Evolutionary conservation across 2,888 invertebrate species (phyloP).

Genomic region (Tipula helvola): DNA sequence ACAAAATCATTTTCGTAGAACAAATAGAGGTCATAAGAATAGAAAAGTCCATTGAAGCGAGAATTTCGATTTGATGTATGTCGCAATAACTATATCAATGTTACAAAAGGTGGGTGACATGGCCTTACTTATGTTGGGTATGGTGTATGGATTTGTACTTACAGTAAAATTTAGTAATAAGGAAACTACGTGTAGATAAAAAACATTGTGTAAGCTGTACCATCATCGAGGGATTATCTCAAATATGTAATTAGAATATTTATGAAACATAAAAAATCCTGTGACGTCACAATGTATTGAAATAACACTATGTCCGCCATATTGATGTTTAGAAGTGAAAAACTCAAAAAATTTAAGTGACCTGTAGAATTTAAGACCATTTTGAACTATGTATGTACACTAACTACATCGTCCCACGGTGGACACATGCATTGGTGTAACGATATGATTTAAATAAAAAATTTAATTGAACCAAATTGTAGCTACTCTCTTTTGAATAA

Average conservation of each 20-base stretch:
- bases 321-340: background rate
- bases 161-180: background rate
- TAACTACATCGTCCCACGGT: background rate
- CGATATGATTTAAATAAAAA: background rate
- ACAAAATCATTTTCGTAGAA: background rate
- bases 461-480: background rate
- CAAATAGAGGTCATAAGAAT: constrained; percentile 7
- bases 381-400: background rate
- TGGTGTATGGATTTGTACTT: background rate
- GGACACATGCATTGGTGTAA: background rate
- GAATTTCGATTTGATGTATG: background rate
- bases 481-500: background rate
- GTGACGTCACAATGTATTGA: background rate
- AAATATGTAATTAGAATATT: background rate
- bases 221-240: background rate
- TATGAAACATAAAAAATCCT: background rate
- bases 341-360: background rate
- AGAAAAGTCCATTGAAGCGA: background rate
- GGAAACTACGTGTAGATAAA: background rate
- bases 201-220: background rate
- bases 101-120: background rate
- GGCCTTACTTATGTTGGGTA: background rate
- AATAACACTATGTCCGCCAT: background rate
- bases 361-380: constrained; percentile 7
- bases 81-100: background rate